Evolutionary conservation across 2,113 vertebrate genomes (phyloP), one percentile per base, ranked within the genome.

Genomic region (Hemiprocne comata): DNA sequence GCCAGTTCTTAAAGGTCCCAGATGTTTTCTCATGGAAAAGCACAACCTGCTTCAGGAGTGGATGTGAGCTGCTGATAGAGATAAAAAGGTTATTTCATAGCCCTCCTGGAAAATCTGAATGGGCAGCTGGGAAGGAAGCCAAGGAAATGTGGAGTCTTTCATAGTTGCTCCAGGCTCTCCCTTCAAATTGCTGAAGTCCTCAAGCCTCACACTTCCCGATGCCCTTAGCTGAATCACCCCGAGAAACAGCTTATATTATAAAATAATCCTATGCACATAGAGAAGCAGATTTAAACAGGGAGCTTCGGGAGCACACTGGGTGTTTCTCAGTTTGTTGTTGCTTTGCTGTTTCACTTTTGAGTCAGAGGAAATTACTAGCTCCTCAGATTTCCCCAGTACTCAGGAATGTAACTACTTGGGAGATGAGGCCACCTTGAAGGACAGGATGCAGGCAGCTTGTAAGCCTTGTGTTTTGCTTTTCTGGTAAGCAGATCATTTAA

Each of bases 121-220:
- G 21, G 69, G 53, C 24, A 93, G 9, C 16, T 60, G 46, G 46
- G 25, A 90, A 25, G 19, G 34, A 83, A 82, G 58, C 6, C 5
- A 10, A 76, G n/a, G 26, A 80, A 85, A 61, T 0, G 0, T 6
- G 31, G 62, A 36, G 10, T 10, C n/a, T 72, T 76, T 74, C 16
- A 15, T 18, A 33, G 36, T 33, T 89, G 11, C 55, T 83, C 12
- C 33, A 55, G 26, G 9, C 5, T 50, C 24, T 71, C 9, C 53
- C 29, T 72, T 93, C 29, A 44, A 10, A 65, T 51, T 64, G 6
- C 18, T 60, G 16, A 60, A 72, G 34, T 76, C 66, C 74, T 82
- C 50, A 64, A 90, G 50, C n/a, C 13, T 79, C 1, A 2, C 10
- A 24, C 13, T 24, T 72, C 53, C 31, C 0, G 0, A 44, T 60